Base-by-base conservation (phyloP, 2,113 vertebrate species). In the Numida meleagris region DNA sequence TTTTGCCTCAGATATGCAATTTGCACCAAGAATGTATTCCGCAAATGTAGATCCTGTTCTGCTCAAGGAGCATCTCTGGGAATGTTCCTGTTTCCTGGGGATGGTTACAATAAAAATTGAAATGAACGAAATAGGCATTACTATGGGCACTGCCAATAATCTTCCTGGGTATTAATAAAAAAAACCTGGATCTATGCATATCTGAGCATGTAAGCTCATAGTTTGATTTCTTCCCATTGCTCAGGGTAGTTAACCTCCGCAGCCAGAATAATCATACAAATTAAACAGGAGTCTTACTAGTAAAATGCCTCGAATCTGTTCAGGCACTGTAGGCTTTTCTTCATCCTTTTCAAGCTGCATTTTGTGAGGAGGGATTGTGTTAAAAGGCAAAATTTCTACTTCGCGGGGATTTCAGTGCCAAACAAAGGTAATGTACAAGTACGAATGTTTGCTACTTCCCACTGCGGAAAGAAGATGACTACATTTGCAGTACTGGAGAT, bases 391-490 rank as follows among this genome's bases (percentile, higher is more conserved):
- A 86, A 95, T 91, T 92, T 95, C 93, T 94, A 13, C 82, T 95
- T 95, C 91, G 70, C 88, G 29, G 51, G 61, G 70, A 45, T 84
- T 68, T 70, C 76, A 82, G 75, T 92, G 95, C 94, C 96, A 97
- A 95, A 93, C 84, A 95, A 94, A 96, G 90, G 95, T 95, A 97
- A 95, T 65, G 88, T n/a, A 94, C 90, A 93, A 95, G 82, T 73
- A 96, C 8, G 86, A 75, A 93, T 95, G 93, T 93, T 95, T 95
- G 88, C 92, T 96, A 45, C 91, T 96, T 90, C 93, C 88, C 3
- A 0, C 86, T 86, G 74, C 82, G 48, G 82, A 86, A 89, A 62
- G 84, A 87, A 94, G 83, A 96, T 93, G 92, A 94, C 94, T 96
- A 66, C 92, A 97, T 96, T 96, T 86, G 83, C 88, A 88, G 62